A percentile compares a stretch with the other conserved stretches of the same genome.
Conservation (phyloP, 2,113 vertebrate genomes). For the Barbus barbus region DNA sequence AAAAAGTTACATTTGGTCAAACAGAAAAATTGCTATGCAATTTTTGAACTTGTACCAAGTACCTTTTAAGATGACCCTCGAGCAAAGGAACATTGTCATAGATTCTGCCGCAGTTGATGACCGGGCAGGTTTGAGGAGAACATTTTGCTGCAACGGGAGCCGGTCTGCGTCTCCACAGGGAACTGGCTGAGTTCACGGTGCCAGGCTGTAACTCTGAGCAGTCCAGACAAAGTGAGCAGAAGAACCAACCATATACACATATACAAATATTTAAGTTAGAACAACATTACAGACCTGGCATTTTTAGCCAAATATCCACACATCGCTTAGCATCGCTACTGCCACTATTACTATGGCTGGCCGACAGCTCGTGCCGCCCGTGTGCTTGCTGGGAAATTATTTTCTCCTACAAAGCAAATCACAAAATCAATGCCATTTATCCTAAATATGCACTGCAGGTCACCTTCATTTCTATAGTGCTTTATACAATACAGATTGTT, state of each 20-base stretch:
- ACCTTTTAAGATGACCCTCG: conserved; percentile 94
- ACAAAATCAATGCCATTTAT: neutral
- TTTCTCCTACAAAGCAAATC: conserved; percentile 79
- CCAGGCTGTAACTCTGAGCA: conserved; percentile 74
- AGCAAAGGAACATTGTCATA: conserved; percentile 88
- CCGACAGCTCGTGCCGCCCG: conserved; percentile 85
- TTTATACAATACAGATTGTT: too few species aligned
- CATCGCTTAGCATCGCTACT: conserved; percentile 87
- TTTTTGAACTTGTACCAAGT: neutral
- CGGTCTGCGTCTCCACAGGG: conserved; percentile 57
- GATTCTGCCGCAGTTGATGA: conserved; percentile 86
- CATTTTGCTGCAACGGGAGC: conserved; percentile 41
- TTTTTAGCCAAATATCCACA: conserved; percentile 94
- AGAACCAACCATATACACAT: neutral
- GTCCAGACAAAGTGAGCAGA: neutral
- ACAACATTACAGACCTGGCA: conserved; percentile 81
- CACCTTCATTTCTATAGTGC: too few species aligned
- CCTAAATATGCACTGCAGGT: neutral
- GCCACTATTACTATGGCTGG: conserved; percentile 74
- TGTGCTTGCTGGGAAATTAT: conserved; percentile 86
- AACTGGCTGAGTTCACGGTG: conserved; percentile 72
- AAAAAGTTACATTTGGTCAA: neutral
- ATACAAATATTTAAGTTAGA: neutral
- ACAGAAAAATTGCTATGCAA: too few species aligned
- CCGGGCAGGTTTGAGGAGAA: conserved; percentile 80